A percentile compares a stretch with the other conserved stretches of the same genome.
Conservation (phyloP, 2,888 invertebrate genomes). For the Temnothorax ravouxi region DNA sequence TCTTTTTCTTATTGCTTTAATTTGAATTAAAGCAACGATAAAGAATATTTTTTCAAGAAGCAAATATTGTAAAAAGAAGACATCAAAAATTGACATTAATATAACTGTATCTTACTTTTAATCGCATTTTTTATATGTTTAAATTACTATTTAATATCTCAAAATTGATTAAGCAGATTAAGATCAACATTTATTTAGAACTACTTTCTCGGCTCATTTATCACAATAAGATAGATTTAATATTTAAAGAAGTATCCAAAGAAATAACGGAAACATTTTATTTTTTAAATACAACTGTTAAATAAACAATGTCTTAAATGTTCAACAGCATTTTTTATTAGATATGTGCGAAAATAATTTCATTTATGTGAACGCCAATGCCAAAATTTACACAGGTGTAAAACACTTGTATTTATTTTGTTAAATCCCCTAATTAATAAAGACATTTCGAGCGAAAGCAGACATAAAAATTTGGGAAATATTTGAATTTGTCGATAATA, state of each 20-base stretch:
- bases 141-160: background rate
- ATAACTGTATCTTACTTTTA: background rate
- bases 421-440: constrained; percentile 62
- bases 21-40: background rate
- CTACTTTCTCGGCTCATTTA: background rate
- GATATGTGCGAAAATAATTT: constrained; percentile 6
- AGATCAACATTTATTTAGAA: background rate
- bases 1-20: background rate
- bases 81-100: background rate
- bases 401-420: constrained; percentile 67
- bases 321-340: constrained; percentile 5
- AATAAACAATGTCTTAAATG: constrained; percentile 16
- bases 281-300: background rate
- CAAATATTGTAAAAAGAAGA: background rate
- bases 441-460: constrained; percentile 44
- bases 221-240: background rate
- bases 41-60: background rate
- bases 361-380: background rate
- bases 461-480: constrained; percentile 8
- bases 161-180: background rate
- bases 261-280: background rate
- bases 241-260: background rate
- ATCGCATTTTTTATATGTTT: background rate
- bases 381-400: constrained; percentile 64
- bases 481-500: constrained; percentile 39